Evolutionary conservation across 2,797 vertebrate species (phyloP), one percentile per base, ranked within the genome.

Genomic region (Psittacula derbiana): DNA sequence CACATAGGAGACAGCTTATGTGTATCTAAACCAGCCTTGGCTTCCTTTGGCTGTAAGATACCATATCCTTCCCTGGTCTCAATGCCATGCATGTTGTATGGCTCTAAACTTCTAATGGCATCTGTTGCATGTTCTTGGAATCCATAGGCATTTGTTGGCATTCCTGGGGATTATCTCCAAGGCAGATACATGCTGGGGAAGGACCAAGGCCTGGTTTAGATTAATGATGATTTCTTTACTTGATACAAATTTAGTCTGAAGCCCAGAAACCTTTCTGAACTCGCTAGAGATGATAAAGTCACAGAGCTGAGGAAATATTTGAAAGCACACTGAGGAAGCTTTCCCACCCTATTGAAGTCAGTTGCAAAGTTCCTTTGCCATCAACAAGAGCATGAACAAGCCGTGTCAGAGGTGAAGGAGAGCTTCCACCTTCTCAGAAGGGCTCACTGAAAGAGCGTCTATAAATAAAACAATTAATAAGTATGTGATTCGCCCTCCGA

Each of bases 21-120:
- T 61, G 2, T 24, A 7, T 46, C 30, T 81, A 60, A 53, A 89
- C 41, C 6, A 81, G 24, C 31, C 27, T 65, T 78, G 53, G 31
- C 30, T 86, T 62, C 50, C 80, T 86, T 60, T 64, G 66, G 10
- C 79, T 81, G 25, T 84, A 49, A 83, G 86, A 70, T 38, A 46
- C 44, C 52, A 24, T 6, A 40, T 36, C 50, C 15, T 71, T 38
- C 55, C 46, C 40, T 85, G 50, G 23, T 46, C 47, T 49, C 18
- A 12, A 20, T 57, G 49, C 41, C 84, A n/a, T 0, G 0, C 5
- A 49, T 61, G 38, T 30, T 52, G 25, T 38, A 25, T 27, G 71
- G 78, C 80, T 79, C 49, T 75, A 27, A 62, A 18, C 36, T n/a
- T 47, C 69, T 44, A 47, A 14, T 25, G 76, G 65, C 55, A 83